phyloP scores from a whole-genome alignment of 2,797 vertebrate genomes.

The Lepus oiostolus region DNA sequence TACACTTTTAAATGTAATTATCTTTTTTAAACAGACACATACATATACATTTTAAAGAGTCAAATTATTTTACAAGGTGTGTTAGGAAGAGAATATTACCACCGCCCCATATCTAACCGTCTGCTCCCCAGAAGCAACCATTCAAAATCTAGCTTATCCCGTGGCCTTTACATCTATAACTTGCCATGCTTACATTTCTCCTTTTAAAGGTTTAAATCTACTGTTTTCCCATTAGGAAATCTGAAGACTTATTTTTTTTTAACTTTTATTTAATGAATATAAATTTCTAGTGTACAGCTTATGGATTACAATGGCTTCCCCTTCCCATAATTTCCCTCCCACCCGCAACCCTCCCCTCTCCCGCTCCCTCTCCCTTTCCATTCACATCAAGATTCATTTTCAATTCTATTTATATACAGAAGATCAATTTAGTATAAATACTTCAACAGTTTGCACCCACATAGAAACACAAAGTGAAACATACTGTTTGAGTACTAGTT shows the following conservation, averaged over 20 bases:
- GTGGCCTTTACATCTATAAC: neutral
- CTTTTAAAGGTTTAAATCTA: neutral
- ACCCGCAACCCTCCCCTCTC: too few species aligned
- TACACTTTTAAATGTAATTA: neutral
- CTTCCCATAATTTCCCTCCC: too few species aligned
- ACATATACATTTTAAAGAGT: neutral
- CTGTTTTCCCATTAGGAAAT: neutral
- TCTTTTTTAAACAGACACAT: neutral
- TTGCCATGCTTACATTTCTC: neutral
- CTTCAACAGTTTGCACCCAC: too few species aligned
- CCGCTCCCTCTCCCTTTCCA: too few species aligned
- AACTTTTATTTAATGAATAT: too few species aligned
- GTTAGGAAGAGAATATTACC: neutral
- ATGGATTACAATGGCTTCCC: too few species aligned
- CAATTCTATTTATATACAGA: too few species aligned
- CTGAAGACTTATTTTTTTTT: neutral
- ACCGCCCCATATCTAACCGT: neutral
- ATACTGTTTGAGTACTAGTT: too few species aligned
- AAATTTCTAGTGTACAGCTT: too few species aligned
- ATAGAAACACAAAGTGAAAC: too few species aligned
- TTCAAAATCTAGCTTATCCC: neutral
- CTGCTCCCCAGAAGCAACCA: neutral
- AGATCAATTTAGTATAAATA: too few species aligned
- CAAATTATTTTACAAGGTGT: neutral
- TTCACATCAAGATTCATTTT: too few species aligned